phyloP scores from a whole-genome alignment of 2,888 invertebrate genomes.

The Plagiodera versicolora region DNA sequence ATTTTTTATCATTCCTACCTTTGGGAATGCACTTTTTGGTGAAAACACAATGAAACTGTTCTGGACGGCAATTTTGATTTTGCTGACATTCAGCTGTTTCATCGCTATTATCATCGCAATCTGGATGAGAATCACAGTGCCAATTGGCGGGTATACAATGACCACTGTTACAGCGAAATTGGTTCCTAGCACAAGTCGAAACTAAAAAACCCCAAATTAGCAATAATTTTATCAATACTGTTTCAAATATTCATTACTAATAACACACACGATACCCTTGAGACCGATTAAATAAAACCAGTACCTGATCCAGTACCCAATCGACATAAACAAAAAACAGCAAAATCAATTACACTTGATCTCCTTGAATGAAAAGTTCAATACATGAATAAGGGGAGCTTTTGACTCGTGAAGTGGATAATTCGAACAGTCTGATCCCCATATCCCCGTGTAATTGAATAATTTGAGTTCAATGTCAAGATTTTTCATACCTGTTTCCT shows the following conservation, averaged over 20 bases:
- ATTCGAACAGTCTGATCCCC: background rate
- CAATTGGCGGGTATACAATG: constrained; percentile 65
- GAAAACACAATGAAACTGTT: constrained; percentile 73
- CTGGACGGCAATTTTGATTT: constrained; percentile 61
- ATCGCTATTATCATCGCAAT: constrained; percentile 68
- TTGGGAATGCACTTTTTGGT: constrained; percentile 74
- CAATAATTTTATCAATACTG: background rate
- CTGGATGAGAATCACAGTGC: constrained; percentile 65
- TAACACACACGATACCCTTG: too few species aligned
- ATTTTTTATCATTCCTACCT: too few species aligned
- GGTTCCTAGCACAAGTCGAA: constrained; percentile 41
- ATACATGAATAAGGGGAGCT: background rate
- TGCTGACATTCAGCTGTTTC: constrained; percentile 59
- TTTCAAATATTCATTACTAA: background rate
- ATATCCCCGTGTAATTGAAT: background rate
- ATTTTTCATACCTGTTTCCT: background rate
- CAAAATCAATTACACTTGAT: background rate
- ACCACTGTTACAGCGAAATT: constrained; percentile 61
- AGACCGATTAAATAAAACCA: background rate
- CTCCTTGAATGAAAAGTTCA: background rate
- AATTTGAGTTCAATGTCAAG: background rate
- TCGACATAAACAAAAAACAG: background rate
- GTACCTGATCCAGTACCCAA: background rate
- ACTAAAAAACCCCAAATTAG: background rate
- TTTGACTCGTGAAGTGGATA: background rate